Evolutionary conservation across 2,888 invertebrate species (phyloP).

Genomic region (Caenorhabditis angaria): DNA sequence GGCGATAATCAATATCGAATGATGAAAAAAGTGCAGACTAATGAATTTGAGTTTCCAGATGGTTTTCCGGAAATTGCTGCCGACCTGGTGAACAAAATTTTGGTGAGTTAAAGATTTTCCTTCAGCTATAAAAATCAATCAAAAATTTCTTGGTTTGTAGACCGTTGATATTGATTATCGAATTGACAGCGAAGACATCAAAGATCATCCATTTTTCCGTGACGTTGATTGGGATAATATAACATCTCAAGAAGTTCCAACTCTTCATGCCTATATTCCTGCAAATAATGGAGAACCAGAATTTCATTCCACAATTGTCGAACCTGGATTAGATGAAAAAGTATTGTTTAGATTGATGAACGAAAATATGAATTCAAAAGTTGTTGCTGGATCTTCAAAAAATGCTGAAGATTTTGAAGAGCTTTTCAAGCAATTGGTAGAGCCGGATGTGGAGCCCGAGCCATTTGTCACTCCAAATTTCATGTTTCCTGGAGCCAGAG

Average conservation of each 20-base stretch:
- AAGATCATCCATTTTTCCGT: constrained; percentile 86
- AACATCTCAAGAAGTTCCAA: constrained; percentile 44
- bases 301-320: constrained; percentile 77
- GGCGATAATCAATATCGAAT: constrained; percentile 90
- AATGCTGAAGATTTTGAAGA: neutral
- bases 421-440: neutral
- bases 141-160: constrained; percentile 76
- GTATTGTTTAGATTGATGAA: constrained; percentile 69
- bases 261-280: constrained; percentile 80
- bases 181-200: constrained; percentile 78
- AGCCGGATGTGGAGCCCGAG: no score
- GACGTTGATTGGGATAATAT: constrained; percentile 85
- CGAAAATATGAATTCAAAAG: neutral
- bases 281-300: constrained; percentile 79
- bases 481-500: no score
- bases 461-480: no score
- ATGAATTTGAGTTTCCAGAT: constrained; percentile 90
- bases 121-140: constrained; percentile 76
- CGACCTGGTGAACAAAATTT: constrained; percentile 85
- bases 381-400: neutral
- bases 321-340: constrained; percentile 87
- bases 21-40: constrained; percentile 89
- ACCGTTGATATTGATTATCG: constrained; percentile 73
- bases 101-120: constrained; percentile 74
- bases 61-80: constrained; percentile 87